Evolutionary conservation across 1,140 invertebrate species (phyloP).

Genomic region (Nephila pilipes): DNA sequence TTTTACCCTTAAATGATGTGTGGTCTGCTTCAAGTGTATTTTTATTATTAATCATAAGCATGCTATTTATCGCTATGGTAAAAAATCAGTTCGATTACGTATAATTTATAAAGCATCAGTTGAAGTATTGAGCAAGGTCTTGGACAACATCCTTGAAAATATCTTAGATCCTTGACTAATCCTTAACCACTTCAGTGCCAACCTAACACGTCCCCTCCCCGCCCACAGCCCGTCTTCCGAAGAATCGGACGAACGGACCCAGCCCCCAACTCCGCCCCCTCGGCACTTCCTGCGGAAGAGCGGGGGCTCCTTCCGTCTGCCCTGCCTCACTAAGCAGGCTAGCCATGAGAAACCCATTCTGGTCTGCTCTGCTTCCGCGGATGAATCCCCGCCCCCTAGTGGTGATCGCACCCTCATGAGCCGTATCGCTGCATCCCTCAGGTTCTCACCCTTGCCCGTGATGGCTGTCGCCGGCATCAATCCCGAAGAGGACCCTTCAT

Average conservation of each 20-base stretch:
- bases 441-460: constrained; percentile 88
- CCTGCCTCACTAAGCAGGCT: constrained; percentile 82
- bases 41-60: too few species aligned
- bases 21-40: too few species aligned
- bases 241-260: constrained; percentile 60
- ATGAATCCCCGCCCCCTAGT: background rate
- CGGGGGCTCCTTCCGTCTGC: constrained; percentile 78
- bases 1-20: too few species aligned
- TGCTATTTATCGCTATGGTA: too few species aligned
- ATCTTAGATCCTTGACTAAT: background rate
- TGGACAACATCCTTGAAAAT: background rate
- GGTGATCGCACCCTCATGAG: constrained; percentile 53
- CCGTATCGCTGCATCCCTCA: constrained; percentile 84
- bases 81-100: too few species aligned
- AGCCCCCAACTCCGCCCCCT: constrained; percentile 69
- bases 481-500: background rate
- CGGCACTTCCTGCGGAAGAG: background rate
- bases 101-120: too few species aligned
- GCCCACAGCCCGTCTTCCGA: constrained; percentile 64
- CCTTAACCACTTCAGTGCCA: background rate
- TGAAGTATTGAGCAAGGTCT: too few species aligned
- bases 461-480: constrained; percentile 87
- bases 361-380: background rate
- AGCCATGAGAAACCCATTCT: constrained; percentile 82
- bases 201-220: constrained; percentile 7